A percentile compares a stretch with the other conserved stretches of the same genome.
Conservation (phyloP, 2,797 vertebrate species). For the Borostomias antarcticus region DNA sequence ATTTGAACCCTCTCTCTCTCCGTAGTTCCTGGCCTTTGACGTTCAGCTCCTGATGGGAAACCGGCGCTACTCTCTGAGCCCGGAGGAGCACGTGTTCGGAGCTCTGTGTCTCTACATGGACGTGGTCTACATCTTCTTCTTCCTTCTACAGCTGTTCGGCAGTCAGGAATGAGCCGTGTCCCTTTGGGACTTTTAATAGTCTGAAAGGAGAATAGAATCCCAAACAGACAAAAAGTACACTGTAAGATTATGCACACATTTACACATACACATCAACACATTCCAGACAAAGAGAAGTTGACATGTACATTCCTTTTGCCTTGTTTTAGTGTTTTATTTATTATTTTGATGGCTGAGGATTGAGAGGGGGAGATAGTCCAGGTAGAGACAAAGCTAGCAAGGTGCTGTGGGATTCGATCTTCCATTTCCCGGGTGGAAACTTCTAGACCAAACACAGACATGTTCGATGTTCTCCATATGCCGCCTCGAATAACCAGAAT, state of each 20-base stretch:
- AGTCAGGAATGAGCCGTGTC: slow-evolving; percentile 43
- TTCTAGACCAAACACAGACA: neutral
- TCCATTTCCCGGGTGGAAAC: no score
- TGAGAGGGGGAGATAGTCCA: no score
- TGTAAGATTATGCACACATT: no score
- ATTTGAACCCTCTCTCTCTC: neutral
- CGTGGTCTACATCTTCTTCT: slow-evolving; percentile 60
- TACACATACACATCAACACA: neutral
- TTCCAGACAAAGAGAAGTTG: neutral
- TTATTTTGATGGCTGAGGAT: no score
- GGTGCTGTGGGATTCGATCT: neutral
- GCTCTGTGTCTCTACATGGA: slow-evolving; percentile 63
- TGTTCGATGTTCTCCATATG: neutral
- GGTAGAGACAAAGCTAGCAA: neutral
- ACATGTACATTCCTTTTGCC: neutral
- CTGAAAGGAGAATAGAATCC: no score
- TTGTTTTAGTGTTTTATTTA: no score
- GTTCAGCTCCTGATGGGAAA: slow-evolving; percentile 59
- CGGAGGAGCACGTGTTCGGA: slow-evolving; percentile 59
- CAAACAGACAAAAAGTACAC: neutral
- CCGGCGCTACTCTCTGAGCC: slow-evolving; percentile 54
- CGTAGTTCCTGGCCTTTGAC: slow-evolving; percentile 56
- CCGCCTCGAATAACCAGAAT: neutral
- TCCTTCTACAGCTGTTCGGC: slow-evolving; percentile 56
- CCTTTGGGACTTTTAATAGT: neutral